Evolutionary conservation across 2,888 invertebrate species (phyloP).

Genomic region (Drosophila cognata): DNA sequence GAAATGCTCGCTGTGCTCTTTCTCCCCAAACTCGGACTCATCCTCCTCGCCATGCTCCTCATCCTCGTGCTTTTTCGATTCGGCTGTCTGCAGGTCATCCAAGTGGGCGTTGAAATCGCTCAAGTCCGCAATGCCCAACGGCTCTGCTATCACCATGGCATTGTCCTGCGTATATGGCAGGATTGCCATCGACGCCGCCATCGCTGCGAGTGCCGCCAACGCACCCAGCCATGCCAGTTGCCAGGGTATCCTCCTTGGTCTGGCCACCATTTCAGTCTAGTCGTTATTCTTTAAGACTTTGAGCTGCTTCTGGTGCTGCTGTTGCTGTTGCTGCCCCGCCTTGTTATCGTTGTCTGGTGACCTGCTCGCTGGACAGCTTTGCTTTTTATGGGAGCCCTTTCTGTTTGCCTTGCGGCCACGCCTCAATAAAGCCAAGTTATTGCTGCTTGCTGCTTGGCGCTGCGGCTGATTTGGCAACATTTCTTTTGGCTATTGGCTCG

Average conservation of each 20-base stretch:
- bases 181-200: constrained; percentile 44
- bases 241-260: constrained; percentile 52
- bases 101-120: constrained; percentile 51
- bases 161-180: constrained; percentile 53
- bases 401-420: constrained; percentile 49
- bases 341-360: constrained; percentile 64
- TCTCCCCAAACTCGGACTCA: constrained; percentile 88
- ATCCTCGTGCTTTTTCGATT: constrained; percentile 81
- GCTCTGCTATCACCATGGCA: constrained; percentile 59
- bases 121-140: constrained; percentile 54
- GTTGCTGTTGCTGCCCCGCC: constrained; percentile 62
- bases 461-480: constrained; percentile 79
- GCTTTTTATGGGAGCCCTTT: constrained; percentile 58
- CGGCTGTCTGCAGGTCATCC: constrained; percentile 82
- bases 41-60: constrained; percentile 68
- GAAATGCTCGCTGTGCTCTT: constrained; percentile 88
- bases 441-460: constrained; percentile 32
- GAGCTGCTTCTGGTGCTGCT: constrained; percentile 36
- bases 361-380: constrained; percentile 37
- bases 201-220: constrained; percentile 36
- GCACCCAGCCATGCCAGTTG: constrained; percentile 62
- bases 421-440: constrained; percentile 54
- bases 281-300: constrained; percentile 42
- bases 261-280: constrained; percentile 41
- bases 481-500: constrained; percentile 41